Percentiles rank a stretch among this genome's conserved stretches.
phyloP scores from a whole-genome alignment of 1,140 invertebrate genomes.

The Cephus cinctus region DNA sequence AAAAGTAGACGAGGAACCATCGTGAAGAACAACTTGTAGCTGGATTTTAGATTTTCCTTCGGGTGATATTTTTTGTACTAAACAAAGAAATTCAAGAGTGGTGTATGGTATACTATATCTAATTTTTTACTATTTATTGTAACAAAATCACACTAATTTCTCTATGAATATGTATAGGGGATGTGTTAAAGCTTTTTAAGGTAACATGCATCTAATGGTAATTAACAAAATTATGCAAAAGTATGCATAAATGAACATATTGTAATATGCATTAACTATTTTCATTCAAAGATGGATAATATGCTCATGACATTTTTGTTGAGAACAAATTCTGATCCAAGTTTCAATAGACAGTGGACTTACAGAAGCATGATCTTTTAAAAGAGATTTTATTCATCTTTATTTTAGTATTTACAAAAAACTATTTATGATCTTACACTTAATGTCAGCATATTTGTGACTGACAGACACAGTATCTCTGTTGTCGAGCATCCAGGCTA shows the following conservation, averaged over 20 bases:
- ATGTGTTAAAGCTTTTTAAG: too few species aligned
- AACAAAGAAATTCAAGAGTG: constrained; percentile 31
- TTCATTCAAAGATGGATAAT: too few species aligned
- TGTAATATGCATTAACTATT: too few species aligned
- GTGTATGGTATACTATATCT: too few species aligned
- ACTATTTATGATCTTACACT: constrained; percentile 74
- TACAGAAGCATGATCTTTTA: constrained; percentile 5
- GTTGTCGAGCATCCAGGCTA: constrained; percentile 95
- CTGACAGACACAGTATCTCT: constrained; percentile 87
- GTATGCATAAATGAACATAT: too few species aligned
- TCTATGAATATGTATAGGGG: too few species aligned
- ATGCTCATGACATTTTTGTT: background rate
- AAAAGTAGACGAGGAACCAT: constrained; percentile 93
- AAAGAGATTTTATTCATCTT: constrained; percentile 16
- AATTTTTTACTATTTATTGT: too few species aligned
- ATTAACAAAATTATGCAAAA: too few species aligned
- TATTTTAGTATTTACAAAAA: constrained; percentile 13
- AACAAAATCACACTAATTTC: too few species aligned
- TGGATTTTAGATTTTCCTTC: constrained; percentile 98
- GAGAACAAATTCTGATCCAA: too few species aligned
- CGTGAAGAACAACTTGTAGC: constrained; percentile 94
- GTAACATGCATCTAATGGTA: too few species aligned
- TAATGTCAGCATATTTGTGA: constrained; percentile 94
- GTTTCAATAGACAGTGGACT: background rate
- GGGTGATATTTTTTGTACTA: constrained; percentile 98